Base-by-base conservation (phyloP, 2,113 vertebrate species). In the Pipra filicauda region DNA sequence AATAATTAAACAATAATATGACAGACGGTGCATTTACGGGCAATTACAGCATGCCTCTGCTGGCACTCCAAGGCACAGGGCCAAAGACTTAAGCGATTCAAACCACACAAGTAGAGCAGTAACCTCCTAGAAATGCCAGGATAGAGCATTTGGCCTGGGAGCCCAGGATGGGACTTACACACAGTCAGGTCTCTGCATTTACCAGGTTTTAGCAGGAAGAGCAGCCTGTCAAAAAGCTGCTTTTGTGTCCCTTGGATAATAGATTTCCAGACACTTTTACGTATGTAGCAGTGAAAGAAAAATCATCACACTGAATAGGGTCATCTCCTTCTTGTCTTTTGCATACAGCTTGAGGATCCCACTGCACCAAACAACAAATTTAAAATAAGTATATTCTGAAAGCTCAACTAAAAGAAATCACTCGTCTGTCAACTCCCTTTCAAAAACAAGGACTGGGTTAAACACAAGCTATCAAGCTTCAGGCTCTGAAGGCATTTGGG, bases 41-140 rank as follows among this genome's bases (percentile, higher is more conserved):
- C 92, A 95, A 97, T 96, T 96, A 96, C 82, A 94, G 85, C 97
- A 95, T 95, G 94, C 76, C 93, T 97, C 85, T 94, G 90, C 96
- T 96, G 94, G 96, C 94, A 84, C 93, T 94, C 57, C 17, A 74
- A 79, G 96, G 97, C 97, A 92, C 43, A 5, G 81, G 73, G 96
- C 97, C 96, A 97, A 96, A 82, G 90, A 75, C 94, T 94, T 82
- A 26, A 95, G 80, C 5, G 64, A 96, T 79, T 95, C 87, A 91
- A 97, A 94, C 95, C 93, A 83, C 93, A 95, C 92, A 93, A 93
- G 88, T 78, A 75, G 93, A 96, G 92, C 88, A 81, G 70, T n/a
- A 94, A 88, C 80, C 90, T 86, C 90, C 75, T 79, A 74, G 92
- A 96, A 95, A 89, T 52, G 95, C 80, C 88, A 81, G 44, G 26